These are phyloP conservation scores for Mamestra configurata DNA, from an alignment of 1,140 invertebrate species.

Conservation along the genomic window DNA sequence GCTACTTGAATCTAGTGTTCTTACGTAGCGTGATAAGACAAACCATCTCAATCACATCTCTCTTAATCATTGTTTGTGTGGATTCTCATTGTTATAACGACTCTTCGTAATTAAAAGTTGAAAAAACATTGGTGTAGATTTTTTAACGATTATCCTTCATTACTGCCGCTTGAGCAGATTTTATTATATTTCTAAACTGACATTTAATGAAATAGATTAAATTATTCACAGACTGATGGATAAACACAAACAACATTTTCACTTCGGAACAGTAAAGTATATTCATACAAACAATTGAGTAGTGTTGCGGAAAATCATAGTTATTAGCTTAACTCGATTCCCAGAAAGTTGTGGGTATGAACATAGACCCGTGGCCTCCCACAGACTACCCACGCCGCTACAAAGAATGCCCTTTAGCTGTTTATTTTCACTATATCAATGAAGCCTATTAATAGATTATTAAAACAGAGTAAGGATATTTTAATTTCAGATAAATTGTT, in stretches of 20 bases:
- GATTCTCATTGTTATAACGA: no score
- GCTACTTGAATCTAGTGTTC: no score
- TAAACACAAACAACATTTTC: neutral
- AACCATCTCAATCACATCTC: no score
- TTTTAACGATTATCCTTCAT: neutral
- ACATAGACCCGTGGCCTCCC: neutral
- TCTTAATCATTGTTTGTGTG: no score
- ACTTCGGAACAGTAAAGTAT: neutral
- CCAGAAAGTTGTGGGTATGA: neutral
- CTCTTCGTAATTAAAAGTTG: no score
- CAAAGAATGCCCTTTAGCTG: neutral
- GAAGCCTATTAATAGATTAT: slow-evolving; percentile 10
- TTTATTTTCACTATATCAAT: slow-evolving; percentile 30
- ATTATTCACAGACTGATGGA: no score
- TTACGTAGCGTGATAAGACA: no score
- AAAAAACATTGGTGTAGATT: neutral
- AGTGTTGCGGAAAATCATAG: neutral
- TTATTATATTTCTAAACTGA: neutral
- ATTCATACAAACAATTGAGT: neutral
- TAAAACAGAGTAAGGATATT: no score
- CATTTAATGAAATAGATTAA: neutral
- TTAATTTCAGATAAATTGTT: neutral
- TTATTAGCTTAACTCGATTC: slow-evolving; percentile 17
- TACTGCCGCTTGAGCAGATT: neutral
- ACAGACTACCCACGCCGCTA: neutral